Percentiles rank a stretch among this genome's conserved stretches.
Conservation (phyloP, 2,888 invertebrate species). For the Idaea dimidiata region DNA sequence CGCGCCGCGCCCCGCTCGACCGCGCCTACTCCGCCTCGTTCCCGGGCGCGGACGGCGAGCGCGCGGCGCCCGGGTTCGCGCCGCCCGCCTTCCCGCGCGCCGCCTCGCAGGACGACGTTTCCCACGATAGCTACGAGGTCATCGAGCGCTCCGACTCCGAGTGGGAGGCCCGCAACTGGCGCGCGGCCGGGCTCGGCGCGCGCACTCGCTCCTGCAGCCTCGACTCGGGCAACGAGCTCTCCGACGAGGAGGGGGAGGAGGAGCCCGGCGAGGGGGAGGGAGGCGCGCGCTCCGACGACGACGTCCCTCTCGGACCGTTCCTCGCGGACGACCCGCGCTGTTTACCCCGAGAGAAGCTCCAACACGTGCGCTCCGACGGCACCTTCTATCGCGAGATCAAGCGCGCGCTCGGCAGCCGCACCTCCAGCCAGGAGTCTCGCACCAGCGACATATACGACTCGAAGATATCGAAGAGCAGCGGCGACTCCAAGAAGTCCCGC, state of each 20-base stretch:
- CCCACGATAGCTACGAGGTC: constrained; percentile 93
- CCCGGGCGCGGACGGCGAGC: constrained; percentile 88
- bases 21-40: constrained; percentile 93
- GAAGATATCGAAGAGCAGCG: constrained; percentile 83
- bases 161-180: constrained; percentile 62
- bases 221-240: constrained; percentile 89
- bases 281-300: constrained; percentile 84
- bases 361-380: constrained; percentile 86
- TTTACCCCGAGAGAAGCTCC: constrained; percentile 85
- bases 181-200: constrained; percentile 50
- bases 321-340: constrained; percentile 88
- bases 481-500: constrained; percentile 83
- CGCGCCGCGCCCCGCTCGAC: constrained; percentile 66
- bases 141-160: constrained; percentile 88
- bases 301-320: constrained; percentile 88
- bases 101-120: constrained; percentile 91
- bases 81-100: constrained; percentile 82
- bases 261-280: constrained; percentile 65
- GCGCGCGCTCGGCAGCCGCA: constrained; percentile 82
- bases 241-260: constrained; percentile 82
- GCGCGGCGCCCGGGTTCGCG: constrained; percentile 82
- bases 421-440: constrained; percentile 86
- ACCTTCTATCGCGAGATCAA: constrained; percentile 86
- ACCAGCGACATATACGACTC: constrained; percentile 84
- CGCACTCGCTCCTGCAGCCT: constrained; percentile 86